A percentile compares a stretch with the other conserved stretches of the same genome.
Conservation (phyloP, 2,797 vertebrate genomes). For the Podarcis siculus region DNA sequence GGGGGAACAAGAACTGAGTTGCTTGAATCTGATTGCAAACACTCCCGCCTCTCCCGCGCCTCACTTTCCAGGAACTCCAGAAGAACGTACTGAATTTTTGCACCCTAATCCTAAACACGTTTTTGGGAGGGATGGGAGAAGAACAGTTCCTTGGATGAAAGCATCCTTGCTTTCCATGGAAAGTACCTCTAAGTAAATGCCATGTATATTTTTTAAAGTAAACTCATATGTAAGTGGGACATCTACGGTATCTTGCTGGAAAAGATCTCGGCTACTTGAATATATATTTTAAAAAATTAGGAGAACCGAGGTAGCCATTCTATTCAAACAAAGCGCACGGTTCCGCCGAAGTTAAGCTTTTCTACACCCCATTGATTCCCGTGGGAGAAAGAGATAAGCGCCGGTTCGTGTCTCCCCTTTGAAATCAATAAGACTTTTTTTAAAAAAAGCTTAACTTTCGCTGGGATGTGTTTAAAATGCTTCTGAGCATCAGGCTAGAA, state of each 20-base stretch:
- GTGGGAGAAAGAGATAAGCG: not conserved
- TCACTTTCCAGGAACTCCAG: not conserved
- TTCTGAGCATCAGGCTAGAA: not conserved
- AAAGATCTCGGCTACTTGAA: not conserved
- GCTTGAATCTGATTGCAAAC: not conserved
- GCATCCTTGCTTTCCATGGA: not conserved
- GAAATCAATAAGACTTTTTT: not conserved
- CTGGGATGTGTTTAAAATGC: not conserved
- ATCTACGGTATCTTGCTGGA: not conserved
- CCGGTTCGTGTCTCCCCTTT: not conserved
- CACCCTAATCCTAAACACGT: not conserved
- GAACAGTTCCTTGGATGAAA: not conserved
- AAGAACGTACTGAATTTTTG: not conserved
- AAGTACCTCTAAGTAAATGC: not conserved
- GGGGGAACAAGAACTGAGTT: not conserved
- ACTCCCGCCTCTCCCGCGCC: no score
- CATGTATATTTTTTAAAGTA: not conserved
- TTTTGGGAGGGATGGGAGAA: not conserved
- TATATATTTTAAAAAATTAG: not conserved
- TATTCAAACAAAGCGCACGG: not conserved
- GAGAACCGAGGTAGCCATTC: not conserved
- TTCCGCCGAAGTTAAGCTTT: not conserved
- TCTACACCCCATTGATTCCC: not conserved
- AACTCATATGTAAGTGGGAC: no score
- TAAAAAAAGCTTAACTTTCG: not conserved